Evolutionary conservation across 2,113 vertebrate genomes (phyloP), one percentile per base, ranked within the genome.

Genomic region (Triplophysa tibetana): DNA sequence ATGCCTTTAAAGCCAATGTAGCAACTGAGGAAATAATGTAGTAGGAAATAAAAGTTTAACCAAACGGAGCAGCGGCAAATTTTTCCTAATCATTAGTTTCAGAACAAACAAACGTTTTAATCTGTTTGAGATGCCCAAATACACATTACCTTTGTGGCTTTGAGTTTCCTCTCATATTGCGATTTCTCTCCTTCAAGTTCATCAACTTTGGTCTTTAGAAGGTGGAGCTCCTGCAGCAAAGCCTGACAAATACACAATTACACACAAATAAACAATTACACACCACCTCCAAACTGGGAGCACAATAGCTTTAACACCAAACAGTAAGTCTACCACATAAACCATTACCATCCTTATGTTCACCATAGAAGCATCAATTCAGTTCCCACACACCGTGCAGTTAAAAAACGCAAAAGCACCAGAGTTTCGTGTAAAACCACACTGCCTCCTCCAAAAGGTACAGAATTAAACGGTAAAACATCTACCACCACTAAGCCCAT

Each of bases 111-210:
- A 26, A 8, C n/a, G 21, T 64, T 52, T 58, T 21, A 58, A 58
- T 21, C 54, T 9, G 17, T 58, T 21, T n/a, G 19, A 6, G 0
- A 38, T 21, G 24, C 17, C 26, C 33, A 56, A 21, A 23, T 23
- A 33, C 21, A 70, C 23, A 83, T 89, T 94, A 99, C 98, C 94
- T 99, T 97, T 4, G 97, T 98, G 82, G 95, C 94, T 87, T 96
- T 93, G 62, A 99, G 90, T 81, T 95, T 95, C 91, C 95, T 95
- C 79, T 99, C 97, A 0, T 96, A 98, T 29, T 95, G 95, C 70
- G 89, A 93, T 85, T 96, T 95, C 89, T 98, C 96, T 6, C 91
- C 95, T 88, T 99, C 97, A 85, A 99, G 84, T 80, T 94, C 95
- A 65, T 97, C 96, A 83, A 99, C 96, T 91, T 95, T 97, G 66